phyloP scores from a whole-genome alignment of 2,113 vertebrate genomes.

The Sturnira hondurensis region DNA sequence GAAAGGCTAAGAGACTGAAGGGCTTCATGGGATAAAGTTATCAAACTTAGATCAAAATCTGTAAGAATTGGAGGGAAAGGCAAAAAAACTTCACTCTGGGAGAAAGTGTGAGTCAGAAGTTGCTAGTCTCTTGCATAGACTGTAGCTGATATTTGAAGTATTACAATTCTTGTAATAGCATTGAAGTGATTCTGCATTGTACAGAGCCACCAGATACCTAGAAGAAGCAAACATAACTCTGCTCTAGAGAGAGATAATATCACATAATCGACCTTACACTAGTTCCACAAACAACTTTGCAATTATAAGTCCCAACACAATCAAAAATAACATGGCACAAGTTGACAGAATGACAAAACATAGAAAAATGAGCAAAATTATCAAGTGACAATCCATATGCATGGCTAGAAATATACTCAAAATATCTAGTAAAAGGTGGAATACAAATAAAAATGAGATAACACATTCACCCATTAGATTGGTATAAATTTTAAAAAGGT shows the following conservation, averaged over 20 bases:
- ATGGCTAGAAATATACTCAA: background rate
- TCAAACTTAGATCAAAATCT: background rate
- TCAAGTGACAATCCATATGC: background rate
- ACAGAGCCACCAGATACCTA: background rate
- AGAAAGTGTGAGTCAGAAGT: background rate
- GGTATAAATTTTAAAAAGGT: background rate
- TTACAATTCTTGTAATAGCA: background rate
- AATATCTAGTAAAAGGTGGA: background rate
- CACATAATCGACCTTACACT: background rate
- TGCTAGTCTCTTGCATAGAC: background rate
- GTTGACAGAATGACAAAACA: background rate
- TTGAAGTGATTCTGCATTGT: background rate
- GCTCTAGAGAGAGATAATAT: background rate
- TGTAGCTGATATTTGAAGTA: background rate
- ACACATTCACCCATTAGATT: background rate
- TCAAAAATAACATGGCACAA: background rate
- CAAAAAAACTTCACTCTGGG: background rate
- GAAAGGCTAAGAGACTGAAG: background rate
- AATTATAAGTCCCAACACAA: background rate
- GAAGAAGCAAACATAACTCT: background rate
- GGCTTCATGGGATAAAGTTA: background rate
- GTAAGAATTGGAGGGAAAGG: background rate
- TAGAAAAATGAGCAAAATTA: background rate
- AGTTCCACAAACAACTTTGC: background rate
- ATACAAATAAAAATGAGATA: background rate